Conservation (phyloP, 2,888 invertebrate genomes). For the Pharmacophagus antenor region DNA sequence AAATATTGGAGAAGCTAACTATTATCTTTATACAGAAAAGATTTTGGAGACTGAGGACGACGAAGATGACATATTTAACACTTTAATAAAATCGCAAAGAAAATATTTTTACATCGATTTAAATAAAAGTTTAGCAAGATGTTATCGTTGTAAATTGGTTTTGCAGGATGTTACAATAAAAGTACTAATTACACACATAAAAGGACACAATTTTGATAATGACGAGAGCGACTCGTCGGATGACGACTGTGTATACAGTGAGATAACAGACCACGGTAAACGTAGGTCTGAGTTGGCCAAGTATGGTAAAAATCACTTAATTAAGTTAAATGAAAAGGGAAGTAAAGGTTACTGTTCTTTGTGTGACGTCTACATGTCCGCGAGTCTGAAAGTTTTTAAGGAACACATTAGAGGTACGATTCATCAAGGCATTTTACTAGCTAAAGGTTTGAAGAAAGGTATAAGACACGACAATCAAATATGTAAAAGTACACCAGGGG, state of each 20-base stretch:
- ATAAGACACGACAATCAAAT: slow-evolving; percentile 36
- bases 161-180: slow-evolving; percentile 37
- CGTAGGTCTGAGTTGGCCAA: slow-evolving; percentile 45
- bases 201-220: slow-evolving; percentile 18
- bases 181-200: slow-evolving; percentile 4
- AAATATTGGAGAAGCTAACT: slow-evolving; percentile 4
- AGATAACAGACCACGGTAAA: slow-evolving; percentile 47
- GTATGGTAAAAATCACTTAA: slow-evolving; percentile 49
- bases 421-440: slow-evolving; percentile 50
- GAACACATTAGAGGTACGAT: slow-evolving; percentile 47
- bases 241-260: neutral
- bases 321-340: slow-evolving; percentile 54
- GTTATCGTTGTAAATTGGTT: slow-evolving; percentile 45
- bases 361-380: slow-evolving; percentile 49
- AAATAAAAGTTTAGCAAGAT: slow-evolving; percentile 40
- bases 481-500: slow-evolving; percentile 25
- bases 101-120: slow-evolving; percentile 34
- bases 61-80: slow-evolving; percentile 33
- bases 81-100: slow-evolving; percentile 38
- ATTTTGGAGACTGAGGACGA: slow-evolving; percentile 28
- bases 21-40: slow-evolving; percentile 15
- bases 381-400: slow-evolving; percentile 44
- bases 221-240: slow-evolving; percentile 10
- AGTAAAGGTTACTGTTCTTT: slow-evolving; percentile 52
- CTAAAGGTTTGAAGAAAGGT: slow-evolving; percentile 41